Conservation (phyloP, 1,140 invertebrate species). For the Aleiodes sp. region DNA sequence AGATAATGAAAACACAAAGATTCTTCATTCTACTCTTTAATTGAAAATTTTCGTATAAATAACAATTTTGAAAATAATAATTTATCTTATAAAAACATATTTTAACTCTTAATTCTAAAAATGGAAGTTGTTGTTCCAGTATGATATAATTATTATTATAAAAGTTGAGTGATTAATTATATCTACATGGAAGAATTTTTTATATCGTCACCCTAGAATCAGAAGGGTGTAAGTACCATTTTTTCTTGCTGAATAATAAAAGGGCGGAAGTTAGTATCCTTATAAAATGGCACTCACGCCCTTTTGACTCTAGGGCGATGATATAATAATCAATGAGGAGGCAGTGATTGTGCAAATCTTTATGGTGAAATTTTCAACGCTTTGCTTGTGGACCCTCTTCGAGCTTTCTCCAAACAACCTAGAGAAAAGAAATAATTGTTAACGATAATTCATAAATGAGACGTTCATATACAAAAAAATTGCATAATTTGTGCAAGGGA, state of each 20-base stretch:
- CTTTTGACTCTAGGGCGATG: no score
- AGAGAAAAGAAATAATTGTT: conserved; percentile 40
- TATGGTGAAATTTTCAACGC: conserved; percentile 55
- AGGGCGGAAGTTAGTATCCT: no score
- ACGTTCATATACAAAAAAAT: no score
- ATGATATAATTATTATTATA: conserved; percentile 37
- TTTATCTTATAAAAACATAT: conserved; percentile 16
- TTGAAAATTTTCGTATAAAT: not conserved
- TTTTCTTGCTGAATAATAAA: no score
- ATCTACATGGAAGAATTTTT: not conserved
- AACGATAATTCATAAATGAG: no score
- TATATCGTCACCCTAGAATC: no score
- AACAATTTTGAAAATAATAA: conserved; percentile 4
- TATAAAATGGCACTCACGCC: no score
- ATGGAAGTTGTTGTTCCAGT: not conserved
- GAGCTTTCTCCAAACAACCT: conserved; percentile 77
- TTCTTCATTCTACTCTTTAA: not conserved
- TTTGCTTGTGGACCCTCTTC: conserved; percentile 72
- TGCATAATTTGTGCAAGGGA: no score
- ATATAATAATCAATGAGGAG: not conserved
- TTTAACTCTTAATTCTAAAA: not conserved
- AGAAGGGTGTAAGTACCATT: no score
- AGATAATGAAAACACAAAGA: not conserved
- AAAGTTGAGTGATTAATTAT: conserved; percentile 12
- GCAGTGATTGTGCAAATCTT: not conserved